These are phyloP conservation scores for Mamestra configurata DNA, from an alignment of 1,140 invertebrate genomes.

Conservation along the genomic window DNA sequence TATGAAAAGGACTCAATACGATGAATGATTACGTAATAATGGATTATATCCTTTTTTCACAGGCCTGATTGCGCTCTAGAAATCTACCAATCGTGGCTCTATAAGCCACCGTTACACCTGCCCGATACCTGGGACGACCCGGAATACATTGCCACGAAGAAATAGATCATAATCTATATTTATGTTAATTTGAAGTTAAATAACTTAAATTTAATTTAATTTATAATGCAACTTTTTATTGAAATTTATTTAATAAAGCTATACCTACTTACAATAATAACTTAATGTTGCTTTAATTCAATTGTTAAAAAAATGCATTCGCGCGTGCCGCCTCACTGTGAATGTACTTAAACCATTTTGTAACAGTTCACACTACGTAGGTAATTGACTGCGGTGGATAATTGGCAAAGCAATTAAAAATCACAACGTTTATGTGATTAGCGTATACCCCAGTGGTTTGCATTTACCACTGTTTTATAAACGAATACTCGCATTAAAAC, in stretches of 20 bases:
- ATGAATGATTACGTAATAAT: conserved; percentile 6
- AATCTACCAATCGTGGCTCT: conserved; percentile 79
- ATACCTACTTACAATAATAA: not conserved
- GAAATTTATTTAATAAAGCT: not conserved
- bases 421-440: conserved; percentile 30
- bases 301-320: conserved; percentile 1
- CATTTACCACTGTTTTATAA: conserved; percentile 7
- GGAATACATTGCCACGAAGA: conserved; percentile 58
- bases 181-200: not conserved
- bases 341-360: conserved; percentile 26
- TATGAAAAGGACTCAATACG: conserved; percentile 38
- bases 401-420: conserved; percentile 48
- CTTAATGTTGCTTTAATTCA: not conserved
- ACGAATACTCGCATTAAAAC: not conserved
- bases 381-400: conserved; percentile 10
- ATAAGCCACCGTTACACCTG: conserved; percentile 69
- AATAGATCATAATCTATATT: conserved; percentile 15
- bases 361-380: conserved; percentile 15
- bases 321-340: not conserved
- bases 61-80: conserved; percentile 82
- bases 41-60: conserved; percentile 18
- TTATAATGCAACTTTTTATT: too few relatives aligned
- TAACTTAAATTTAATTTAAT: not conserved
- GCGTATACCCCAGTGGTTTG: conserved; percentile 4
- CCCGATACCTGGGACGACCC: conserved; percentile 80